These are phyloP conservation scores for Thymelicus sylvestris DNA, from an alignment of 2,888 invertebrate genomes.

Conservation along the genomic window DNA sequence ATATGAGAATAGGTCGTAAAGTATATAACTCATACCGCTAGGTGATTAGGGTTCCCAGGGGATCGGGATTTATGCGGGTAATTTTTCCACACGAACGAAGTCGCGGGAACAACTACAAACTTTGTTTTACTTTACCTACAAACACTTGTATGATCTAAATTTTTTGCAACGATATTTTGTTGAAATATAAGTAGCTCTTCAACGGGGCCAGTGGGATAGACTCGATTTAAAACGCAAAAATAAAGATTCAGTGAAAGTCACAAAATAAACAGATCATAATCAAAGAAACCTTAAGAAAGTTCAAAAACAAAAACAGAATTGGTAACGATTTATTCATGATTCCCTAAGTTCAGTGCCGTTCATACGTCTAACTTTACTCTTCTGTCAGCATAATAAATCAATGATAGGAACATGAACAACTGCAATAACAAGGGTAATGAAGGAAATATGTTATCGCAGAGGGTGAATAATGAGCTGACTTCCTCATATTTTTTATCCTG, in stretches of 20 bases:
- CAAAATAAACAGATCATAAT: not conserved
- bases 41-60: no score
- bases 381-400: conserved; percentile 34
- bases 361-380: conserved; percentile 29
- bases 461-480: conserved; percentile 7
- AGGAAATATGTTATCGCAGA: conserved; percentile 17
- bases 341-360: conserved; percentile 6
- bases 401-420: conserved; percentile 21
- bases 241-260: not conserved
- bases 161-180: no score
- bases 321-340: conserved; percentile 12
- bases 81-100: no score
- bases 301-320: not conserved
- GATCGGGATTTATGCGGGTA: no score
- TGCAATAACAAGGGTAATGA: conserved; percentile 28
- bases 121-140: no score
- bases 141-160: no score
- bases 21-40: no score
- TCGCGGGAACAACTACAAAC: no score
- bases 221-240: no score
- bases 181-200: no score
- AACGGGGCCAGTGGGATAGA: no score
- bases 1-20: no score
- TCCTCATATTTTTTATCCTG: not conserved
- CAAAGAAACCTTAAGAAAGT: not conserved